These are phyloP conservation scores for Miichthys miiuy DNA, from an alignment of 2,797 vertebrate genomes.

Conservation along the genomic window DNA sequence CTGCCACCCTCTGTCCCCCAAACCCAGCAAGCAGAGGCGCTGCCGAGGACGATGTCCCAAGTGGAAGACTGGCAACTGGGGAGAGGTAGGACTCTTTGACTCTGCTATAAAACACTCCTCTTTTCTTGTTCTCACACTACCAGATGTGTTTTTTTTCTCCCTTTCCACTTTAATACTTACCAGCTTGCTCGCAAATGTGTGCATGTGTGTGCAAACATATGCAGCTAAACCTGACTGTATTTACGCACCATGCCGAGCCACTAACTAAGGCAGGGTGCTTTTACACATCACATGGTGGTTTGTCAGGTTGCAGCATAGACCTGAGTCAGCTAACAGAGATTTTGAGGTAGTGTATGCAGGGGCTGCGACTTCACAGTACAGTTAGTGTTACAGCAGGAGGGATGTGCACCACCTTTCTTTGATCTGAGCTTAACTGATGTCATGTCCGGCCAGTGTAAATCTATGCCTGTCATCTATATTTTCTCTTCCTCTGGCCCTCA, in stretches of 20 bases:
- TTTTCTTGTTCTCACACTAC: conserved; percentile 56
- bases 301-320: conserved; percentile 21
- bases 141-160: conserved; percentile 38
- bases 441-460: conserved; percentile 46
- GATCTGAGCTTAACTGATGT: conserved; percentile 31
- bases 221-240: conserved; percentile 40
- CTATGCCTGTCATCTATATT: conserved; percentile 27
- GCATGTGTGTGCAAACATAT: conserved; percentile 64
- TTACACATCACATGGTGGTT: conserved; percentile 48
- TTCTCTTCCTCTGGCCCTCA: conserved; percentile 39
- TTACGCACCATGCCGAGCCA: conserved; percentile 42
- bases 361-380: conserved; percentile 15
- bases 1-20: conserved; percentile 90
- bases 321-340: conserved; percentile 16
- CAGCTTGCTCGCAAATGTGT: conserved; percentile 57
- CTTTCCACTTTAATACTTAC: conserved; percentile 52
- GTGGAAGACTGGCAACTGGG: conserved; percentile 95
- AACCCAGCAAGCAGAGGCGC: conserved; percentile 89
- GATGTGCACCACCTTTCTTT: conserved; percentile 38
- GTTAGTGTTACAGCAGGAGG: conserved; percentile 27
- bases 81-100: conserved; percentile 87
- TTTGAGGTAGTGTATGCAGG: background rate
- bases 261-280: conserved; percentile 56
- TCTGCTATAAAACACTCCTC: conserved; percentile 42
- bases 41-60: conserved; percentile 93